Base-by-base conservation (phyloP, 2,888 invertebrate genomes). In the Deilephila porcellus region DNA sequence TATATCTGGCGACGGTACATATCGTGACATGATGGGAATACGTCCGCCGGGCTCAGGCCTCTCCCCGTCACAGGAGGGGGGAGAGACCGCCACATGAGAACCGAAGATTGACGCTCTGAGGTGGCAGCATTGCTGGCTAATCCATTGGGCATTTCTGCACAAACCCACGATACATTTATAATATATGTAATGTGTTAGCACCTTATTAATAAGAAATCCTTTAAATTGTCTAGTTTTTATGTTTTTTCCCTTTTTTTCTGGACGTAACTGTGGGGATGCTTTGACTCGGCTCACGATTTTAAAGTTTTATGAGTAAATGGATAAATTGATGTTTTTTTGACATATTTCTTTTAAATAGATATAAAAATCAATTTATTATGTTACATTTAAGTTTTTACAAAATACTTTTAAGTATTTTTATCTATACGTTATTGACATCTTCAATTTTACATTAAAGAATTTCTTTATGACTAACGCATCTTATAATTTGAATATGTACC, bases 221-320 rank as follows among this genome's bases (percentile, higher is more conserved):
- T 86, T 85, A 84, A 82, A 82, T 76, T 81, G 81, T 82, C 82
- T 86, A 84, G 82, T 80, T 82, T 83, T 78, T 78, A 74, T 77
- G 74, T 71, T 72, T 32, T n/a, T 76, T 76, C 81, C 82, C 80
- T 80, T 76, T 78, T 60, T 77, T 71, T 82, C 80, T 71, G 78
- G 80, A 80, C 81, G 73, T 77, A 76, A 75, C 73, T 70, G 45
- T 76, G 78, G 74, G 74, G n/a, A 6, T 78, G 78, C 74, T 71
- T 79, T 79, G 76, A 80, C 78, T 82, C 78, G 73, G 74, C 67
- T 25, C 25, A 25, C 17, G 34, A 53, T 71, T 56, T 63, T 70
- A 52, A 75, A 29, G 20, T 67, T 52, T 67, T 67, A 37, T 52
- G 45, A 52, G 25, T 45, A 25, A 67, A 67, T 67, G 20, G 20